Evolutionary conservation across 2,797 vertebrate species (phyloP).

Genomic region (Mus spretus): DNA sequence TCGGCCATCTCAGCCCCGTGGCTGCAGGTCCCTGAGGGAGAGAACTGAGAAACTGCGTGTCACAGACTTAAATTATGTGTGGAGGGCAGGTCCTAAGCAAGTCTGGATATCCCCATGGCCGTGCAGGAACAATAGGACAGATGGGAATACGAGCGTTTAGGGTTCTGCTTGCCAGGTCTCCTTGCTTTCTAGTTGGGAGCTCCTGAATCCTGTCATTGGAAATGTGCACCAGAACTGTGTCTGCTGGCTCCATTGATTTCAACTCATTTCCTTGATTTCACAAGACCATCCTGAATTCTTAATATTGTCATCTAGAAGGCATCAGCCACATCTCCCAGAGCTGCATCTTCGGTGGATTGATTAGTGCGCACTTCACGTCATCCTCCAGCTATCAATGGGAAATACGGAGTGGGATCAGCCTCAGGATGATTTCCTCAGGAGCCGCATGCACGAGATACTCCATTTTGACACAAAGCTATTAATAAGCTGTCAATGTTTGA

Average conservation of each 20-base stretch:
- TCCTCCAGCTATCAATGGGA: slow-evolving; percentile 77
- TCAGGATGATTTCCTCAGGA: slow-evolving; percentile 78
- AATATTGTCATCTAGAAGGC: slow-evolving; percentile 79
- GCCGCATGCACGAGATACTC: neutral
- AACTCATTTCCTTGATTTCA: slow-evolving; percentile 75
- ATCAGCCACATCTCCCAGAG: slow-evolving; percentile 78
- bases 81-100: neutral
- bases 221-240: slow-evolving; percentile 10
- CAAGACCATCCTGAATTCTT: slow-evolving; percentile 85
- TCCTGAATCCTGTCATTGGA: neutral
- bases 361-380: slow-evolving; percentile 76
- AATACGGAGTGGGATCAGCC: slow-evolving; percentile 75
- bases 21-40: neutral
- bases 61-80: neutral
- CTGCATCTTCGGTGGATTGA: slow-evolving; percentile 83
- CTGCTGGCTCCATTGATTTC: slow-evolving; percentile 70
- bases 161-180: neutral
- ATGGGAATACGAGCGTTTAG: neutral
- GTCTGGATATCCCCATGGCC: neutral
- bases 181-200: slow-evolving; percentile 1
- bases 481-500: slow-evolving; percentile 80
- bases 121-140: neutral
- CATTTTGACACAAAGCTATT: slow-evolving; percentile 82
- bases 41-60: neutral
- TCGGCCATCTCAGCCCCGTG: neutral